These are phyloP conservation scores for Dasypus novemcinctus DNA, from an alignment of 2,113 vertebrate species.

Conservation along the genomic window DNA sequence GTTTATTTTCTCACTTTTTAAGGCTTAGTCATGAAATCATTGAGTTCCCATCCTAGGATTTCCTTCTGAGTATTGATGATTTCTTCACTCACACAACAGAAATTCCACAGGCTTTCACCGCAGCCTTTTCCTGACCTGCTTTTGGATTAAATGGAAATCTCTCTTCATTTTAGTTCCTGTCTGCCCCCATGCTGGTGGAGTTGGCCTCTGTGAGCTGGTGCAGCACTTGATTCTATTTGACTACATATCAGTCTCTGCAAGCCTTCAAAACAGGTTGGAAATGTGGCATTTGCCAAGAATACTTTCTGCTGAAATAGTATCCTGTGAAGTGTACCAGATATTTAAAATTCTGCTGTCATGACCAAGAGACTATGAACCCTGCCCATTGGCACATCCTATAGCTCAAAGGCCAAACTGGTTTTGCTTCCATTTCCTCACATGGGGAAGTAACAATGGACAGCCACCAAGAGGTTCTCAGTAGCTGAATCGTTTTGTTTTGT, in stretches of 20 bases:
- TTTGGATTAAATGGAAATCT: background rate
- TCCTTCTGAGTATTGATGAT: background rate
- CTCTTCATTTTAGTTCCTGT: constrained; percentile 84
- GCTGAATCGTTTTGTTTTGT: background rate
- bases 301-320: background rate
- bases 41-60: background rate
- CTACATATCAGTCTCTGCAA: constrained; percentile 84
- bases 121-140: background rate
- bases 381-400: background rate
- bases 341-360: background rate
- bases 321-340: background rate
- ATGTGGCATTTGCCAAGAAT: background rate
- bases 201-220: constrained; percentile 89
- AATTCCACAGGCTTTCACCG: background rate
- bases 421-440: background rate
- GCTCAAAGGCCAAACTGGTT: background rate
- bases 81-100: background rate
- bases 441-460: background rate
- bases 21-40: background rate
- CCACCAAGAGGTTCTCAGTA: background rate
- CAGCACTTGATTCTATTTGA: constrained; percentile 89
- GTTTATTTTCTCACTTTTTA: background rate
- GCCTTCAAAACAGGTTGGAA: constrained; percentile 83
- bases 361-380: background rate
- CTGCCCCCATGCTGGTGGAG: constrained; percentile 89